These are phyloP conservation scores for Planiliza haematocheilus DNA, from an alignment of 2,113 vertebrate species.

Conservation along the genomic window DNA sequence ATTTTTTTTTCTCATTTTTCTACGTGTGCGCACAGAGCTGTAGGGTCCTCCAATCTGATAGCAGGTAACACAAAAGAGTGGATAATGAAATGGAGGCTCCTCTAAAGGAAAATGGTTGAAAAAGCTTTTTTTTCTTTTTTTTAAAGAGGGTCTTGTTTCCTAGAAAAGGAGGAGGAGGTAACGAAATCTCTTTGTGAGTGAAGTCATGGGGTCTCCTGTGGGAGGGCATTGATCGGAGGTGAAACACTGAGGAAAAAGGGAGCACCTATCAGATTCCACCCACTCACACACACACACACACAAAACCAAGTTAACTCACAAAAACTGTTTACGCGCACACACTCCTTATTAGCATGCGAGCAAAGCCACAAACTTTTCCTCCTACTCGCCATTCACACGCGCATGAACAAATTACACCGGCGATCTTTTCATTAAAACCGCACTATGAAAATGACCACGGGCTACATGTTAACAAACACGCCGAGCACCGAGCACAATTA, in stretches of 20 bases:
- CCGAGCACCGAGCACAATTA: conserved; percentile 25
- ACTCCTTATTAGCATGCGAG: conserved; percentile 44
- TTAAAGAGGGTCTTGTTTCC: conserved; percentile 74
- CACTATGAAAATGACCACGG: conserved; percentile 12
- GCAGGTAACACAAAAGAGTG: conserved; percentile 36
- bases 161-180: conserved; percentile 69
- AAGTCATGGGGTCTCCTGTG: conserved; percentile 79
- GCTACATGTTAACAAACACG: conserved; percentile 33
- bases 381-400: conserved; percentile 19
- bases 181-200: conserved; percentile 80
- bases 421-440: conserved; percentile 43
- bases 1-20: background rate
- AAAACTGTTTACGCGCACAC: conserved; percentile 47
- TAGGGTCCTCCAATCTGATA: conserved; percentile 30
- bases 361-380: conserved; percentile 45
- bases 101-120: conserved; percentile 63
- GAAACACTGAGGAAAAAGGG: conserved; percentile 63
- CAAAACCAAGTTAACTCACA: conserved; percentile 42
- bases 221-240: conserved; percentile 80
- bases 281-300: conserved; percentile 45
- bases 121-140: conserved; percentile 32
- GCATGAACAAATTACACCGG: conserved; percentile 24
- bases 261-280: conserved; percentile 71
- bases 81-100: conserved; percentile 59
- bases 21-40: background rate